A percentile compares a stretch with the other conserved stretches of the same genome.
Evolutionary conservation across 1,140 invertebrate species (phyloP).

Genomic region (Dreissena polymorpha): DNA sequence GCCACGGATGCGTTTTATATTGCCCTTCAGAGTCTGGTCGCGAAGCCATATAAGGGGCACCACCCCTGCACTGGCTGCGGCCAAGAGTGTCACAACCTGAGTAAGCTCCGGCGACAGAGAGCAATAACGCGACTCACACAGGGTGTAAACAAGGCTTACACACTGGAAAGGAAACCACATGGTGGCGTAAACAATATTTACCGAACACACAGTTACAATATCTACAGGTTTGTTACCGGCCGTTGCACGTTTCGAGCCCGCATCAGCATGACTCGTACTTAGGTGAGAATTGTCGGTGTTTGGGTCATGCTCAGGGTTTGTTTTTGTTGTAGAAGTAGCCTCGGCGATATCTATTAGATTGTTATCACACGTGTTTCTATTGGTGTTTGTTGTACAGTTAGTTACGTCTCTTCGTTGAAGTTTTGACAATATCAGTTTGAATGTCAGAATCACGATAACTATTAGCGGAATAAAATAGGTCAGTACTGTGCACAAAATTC

Average conservation of each 20-base stretch:
- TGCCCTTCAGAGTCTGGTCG: neutral
- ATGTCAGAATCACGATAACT: conserved; percentile 5
- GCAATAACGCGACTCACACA: conserved; percentile 18
- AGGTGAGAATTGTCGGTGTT: neutral
- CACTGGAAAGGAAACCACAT: conserved; percentile 49
- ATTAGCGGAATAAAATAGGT: conserved; percentile 38
- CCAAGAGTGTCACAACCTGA: conserved; percentile 35
- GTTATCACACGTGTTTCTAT: neutral
- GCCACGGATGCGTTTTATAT: neutral
- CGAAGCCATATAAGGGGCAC: conserved; percentile 26
- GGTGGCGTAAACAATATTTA: neutral
- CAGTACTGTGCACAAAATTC: conserved; percentile 38
- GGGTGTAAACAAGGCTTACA: conserved; percentile 19
- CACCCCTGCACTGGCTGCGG: conserved; percentile 23
- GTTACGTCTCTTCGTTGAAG: neutral
- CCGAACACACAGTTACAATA: conserved; percentile 5
- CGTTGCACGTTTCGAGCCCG: neutral
- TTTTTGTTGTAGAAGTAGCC: neutral
- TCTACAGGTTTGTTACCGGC: neutral
- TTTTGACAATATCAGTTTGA: conserved; percentile 17
- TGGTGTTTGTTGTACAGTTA: neutral
- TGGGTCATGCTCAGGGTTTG: neutral
- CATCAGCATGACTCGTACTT: no score
- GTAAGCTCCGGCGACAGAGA: conserved; percentile 14
- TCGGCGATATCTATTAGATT: neutral